Conservation (phyloP, 2,797 vertebrate genomes). For the Microctenopoma lineatum region DNA sequence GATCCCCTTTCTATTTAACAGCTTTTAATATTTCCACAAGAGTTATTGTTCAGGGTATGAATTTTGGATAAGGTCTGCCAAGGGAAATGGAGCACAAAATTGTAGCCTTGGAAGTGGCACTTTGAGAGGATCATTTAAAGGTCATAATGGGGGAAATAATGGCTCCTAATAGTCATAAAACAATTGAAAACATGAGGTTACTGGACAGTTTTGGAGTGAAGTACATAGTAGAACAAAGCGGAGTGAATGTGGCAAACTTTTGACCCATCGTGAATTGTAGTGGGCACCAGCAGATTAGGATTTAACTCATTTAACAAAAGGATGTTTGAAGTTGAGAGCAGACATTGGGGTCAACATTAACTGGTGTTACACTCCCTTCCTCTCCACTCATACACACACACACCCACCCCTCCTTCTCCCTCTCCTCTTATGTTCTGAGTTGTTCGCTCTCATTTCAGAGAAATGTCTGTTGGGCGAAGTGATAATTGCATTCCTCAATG, state of each 20-base stretch:
- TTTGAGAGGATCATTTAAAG: constrained; percentile 67
- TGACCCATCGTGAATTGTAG: constrained; percentile 23
- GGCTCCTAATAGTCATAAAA: constrained; percentile 65
- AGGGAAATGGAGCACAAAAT: constrained; percentile 65
- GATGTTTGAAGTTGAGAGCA: constrained; percentile 36
- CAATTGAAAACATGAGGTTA: constrained; percentile 59
- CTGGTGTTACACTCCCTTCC: constrained; percentile 22
- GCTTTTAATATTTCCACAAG: constrained; percentile 69
- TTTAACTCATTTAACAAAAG: constrained; percentile 43
- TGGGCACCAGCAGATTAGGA: constrained; percentile 29
- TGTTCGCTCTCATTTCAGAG: constrained; percentile 66
- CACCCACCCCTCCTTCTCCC: constrained; percentile 18
- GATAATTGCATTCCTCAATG: constrained; percentile 82
- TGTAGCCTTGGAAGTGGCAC: constrained; percentile 61
- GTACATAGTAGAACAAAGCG: constrained; percentile 20
- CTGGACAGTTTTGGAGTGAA: constrained; percentile 41
- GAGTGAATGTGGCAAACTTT: constrained; percentile 34
- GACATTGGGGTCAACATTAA: constrained; percentile 46
- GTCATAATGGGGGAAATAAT: constrained; percentile 67
- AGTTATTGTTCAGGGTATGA: constrained; percentile 65
- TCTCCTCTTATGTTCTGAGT: constrained; percentile 53
- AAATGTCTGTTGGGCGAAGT: constrained; percentile 71
- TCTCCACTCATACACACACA: constrained; percentile 13
- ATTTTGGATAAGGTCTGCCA: constrained; percentile 71
- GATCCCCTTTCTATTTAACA: constrained; percentile 63